Conservation (phyloP, 2,888 invertebrate genomes). For the Ochropacha duplaris region DNA sequence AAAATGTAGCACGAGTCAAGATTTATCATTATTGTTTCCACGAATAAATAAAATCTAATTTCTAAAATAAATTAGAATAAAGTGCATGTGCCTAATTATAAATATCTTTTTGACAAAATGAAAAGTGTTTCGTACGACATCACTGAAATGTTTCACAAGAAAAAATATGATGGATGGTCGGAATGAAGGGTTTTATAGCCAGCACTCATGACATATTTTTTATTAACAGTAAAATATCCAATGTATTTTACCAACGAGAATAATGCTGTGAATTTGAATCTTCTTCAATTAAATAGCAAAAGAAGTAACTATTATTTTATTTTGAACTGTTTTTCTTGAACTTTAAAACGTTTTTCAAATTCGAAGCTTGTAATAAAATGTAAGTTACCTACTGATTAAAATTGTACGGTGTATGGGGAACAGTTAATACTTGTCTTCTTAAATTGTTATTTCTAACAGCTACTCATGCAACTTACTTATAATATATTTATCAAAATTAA, state of each 20-base stretch:
- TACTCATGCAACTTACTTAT: too few relatives aligned
- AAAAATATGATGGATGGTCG: constrained; percentile 8
- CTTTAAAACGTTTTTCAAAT: too few relatives aligned
- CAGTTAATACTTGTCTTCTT: too few relatives aligned
- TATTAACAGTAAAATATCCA: constrained; percentile 5
- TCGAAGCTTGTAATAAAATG: too few relatives aligned
- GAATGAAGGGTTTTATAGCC: constrained; percentile 8
- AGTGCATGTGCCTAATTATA: background rate
- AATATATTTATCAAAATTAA: too few relatives aligned
- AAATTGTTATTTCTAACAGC: too few relatives aligned
- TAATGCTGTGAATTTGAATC: too few relatives aligned
- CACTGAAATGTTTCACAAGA: background rate
- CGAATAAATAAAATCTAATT: background rate
- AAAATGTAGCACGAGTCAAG: background rate
- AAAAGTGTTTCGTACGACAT: background rate
- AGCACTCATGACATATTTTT: constrained; percentile 7
- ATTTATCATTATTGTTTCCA: background rate
- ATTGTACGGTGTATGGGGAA: too few relatives aligned
- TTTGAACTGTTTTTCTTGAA: background rate
- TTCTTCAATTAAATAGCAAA: constrained; percentile 13
- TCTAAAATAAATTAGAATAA: background rate
- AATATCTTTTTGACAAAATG: constrained; percentile 3
- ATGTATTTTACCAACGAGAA: constrained; percentile 10
- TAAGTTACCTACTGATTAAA: too few relatives aligned
- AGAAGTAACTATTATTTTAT: constrained; percentile 18